These are phyloP conservation scores for Pterostichus madidus DNA, from an alignment of 2,888 invertebrate species.

Conservation along the genomic window DNA sequence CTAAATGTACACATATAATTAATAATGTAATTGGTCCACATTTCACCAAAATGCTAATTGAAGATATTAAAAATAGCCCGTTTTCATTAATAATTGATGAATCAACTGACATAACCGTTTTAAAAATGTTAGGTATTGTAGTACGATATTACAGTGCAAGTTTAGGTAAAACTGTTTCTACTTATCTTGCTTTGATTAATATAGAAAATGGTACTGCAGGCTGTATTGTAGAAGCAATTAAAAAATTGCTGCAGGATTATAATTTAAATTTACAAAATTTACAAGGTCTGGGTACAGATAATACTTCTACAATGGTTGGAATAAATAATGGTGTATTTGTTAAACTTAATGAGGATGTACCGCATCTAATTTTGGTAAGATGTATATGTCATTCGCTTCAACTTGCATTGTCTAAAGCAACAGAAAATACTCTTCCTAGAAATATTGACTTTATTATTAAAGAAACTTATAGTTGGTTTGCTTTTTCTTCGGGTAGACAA, in stretches of 20 bases:
- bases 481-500: conserved; percentile 69
- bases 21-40: conserved; percentile 68
- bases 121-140: conserved; percentile 69
- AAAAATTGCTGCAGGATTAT: too few species aligned
- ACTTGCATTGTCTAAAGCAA: conserved; percentile 71
- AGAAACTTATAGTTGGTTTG: conserved; percentile 73
- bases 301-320: conserved; percentile 73
- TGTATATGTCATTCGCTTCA: conserved; percentile 74
- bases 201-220: conserved; percentile 68
- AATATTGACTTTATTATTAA: conserved; percentile 72
- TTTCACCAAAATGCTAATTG: conserved; percentile 67
- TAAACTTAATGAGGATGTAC: conserved; percentile 71
- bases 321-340: conserved; percentile 73
- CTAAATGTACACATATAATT: conserved; percentile 69
- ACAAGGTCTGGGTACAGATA: conserved; percentile 74
- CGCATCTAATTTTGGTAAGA: conserved; percentile 71
- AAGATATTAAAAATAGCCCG: conserved; percentile 69
- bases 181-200: conserved; percentile 69
- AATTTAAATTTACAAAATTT: conserved; percentile 71
- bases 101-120: conserved; percentile 70
- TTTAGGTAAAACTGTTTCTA: conserved; percentile 68
- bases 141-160: conserved; percentile 68
- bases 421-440: conserved; percentile 70
- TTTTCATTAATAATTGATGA: conserved; percentile 71
- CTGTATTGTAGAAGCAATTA: conserved; percentile 63